Evolutionary conservation across 1,140 invertebrate genomes (phyloP).

Genomic region (Leptestheria dahalacensis): DNA sequence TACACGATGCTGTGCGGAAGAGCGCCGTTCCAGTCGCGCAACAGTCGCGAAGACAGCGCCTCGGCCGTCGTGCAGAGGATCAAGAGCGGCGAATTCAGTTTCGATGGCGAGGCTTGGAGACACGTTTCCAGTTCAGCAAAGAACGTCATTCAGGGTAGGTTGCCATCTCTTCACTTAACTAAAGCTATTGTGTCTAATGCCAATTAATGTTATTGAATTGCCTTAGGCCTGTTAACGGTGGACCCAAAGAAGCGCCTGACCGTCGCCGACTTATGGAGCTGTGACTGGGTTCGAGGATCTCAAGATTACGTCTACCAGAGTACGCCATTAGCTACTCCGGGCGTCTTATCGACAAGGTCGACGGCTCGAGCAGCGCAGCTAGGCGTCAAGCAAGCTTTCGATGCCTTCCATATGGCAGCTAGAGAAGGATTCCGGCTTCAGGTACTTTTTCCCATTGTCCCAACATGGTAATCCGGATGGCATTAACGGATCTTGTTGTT

Average conservation of each 20-base stretch:
- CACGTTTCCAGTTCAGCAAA: slow-evolving; percentile 57
- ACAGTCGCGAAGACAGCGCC: slow-evolving; percentile 49
- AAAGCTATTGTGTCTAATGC: slow-evolving; percentile 3
- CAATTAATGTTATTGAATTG: slow-evolving; percentile 4
- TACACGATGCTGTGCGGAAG: slow-evolving; percentile 76
- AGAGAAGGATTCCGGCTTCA: slow-evolving; percentile 53
- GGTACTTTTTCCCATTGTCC: slow-evolving; percentile 23
- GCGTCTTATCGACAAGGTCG: slow-evolving; percentile 21
- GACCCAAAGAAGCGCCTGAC: slow-evolving; percentile 56
- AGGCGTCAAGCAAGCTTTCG: slow-evolving; percentile 40
- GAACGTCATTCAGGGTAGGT: slow-evolving; percentile 47
- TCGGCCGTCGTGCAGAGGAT: slow-evolving; percentile 62
- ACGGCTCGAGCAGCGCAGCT: slow-evolving; percentile 27
- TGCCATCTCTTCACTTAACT: not conserved
- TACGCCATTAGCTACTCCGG: slow-evolving; percentile 39
- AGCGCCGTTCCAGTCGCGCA: slow-evolving; percentile 56
- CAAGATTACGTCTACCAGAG: slow-evolving; percentile 27
- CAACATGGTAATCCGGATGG: not conserved
- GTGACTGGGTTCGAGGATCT: slow-evolving; percentile 44
- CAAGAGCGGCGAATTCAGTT: slow-evolving; percentile 56
- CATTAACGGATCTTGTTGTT: not conserved
- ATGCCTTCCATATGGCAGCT: slow-evolving; percentile 52
- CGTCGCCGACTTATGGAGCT: slow-evolving; percentile 43
- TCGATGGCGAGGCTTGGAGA: slow-evolving; percentile 51
- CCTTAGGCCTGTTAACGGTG: slow-evolving; percentile 51